These are phyloP conservation scores for Rutpela maculata DNA, from an alignment of 2,888 invertebrate species.

Conservation along the genomic window DNA sequence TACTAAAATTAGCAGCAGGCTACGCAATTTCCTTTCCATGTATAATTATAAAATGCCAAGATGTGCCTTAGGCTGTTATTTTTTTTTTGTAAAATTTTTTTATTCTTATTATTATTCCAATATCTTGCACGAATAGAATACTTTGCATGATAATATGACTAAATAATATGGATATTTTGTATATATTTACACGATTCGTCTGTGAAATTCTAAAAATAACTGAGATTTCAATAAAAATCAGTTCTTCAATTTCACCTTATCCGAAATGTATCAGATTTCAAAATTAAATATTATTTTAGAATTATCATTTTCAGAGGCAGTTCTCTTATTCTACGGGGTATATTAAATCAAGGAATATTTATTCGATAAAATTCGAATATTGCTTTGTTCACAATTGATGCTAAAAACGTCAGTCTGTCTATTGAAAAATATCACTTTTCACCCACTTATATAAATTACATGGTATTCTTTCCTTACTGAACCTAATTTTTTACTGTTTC, in stretches of 20 bases:
- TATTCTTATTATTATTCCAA: too few species aligned
- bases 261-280: too few species aligned
- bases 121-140: too few species aligned
- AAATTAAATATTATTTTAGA: too few species aligned
- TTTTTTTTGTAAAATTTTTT: background rate
- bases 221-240: too few species aligned
- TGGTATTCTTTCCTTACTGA: background rate
- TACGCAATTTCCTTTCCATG: background rate
- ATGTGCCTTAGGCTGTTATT: background rate
- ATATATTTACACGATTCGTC: too few species aligned
- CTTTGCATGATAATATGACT: too few species aligned
- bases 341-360: background rate
- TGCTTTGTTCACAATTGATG: background rate
- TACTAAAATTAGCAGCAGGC: constrained; percentile 1
- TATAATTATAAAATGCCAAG: background rate
- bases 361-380: background rate
- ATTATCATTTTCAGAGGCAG: too few species aligned
- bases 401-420: background rate
- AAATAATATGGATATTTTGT: too few species aligned
- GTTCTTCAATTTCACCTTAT: too few species aligned
- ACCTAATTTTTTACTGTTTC: background rate
- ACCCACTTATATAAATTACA: background rate
- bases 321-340: background rate
- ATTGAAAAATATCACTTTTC: background rate
- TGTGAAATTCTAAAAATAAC: too few species aligned